These are phyloP conservation scores for Lasius fuliginosus DNA, from an alignment of 2,888 invertebrate genomes.

Conservation along the genomic window DNA sequence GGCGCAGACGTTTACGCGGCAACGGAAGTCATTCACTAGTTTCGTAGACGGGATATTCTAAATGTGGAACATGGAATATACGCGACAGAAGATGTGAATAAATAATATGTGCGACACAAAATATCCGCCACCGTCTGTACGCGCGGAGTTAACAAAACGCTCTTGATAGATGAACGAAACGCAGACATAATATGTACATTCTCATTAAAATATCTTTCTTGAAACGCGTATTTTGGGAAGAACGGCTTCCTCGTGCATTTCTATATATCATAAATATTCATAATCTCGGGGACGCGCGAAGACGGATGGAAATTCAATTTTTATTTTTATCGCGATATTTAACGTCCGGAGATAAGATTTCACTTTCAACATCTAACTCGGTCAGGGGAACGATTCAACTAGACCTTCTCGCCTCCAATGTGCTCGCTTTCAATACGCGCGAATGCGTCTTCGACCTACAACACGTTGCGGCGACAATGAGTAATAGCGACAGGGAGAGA, in stretches of 20 bases:
- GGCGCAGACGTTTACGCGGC: slow-evolving; percentile 53
- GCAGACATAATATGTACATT: not conserved
- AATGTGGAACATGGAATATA: slow-evolving; percentile 69
- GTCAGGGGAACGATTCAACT: slow-evolving; percentile 28
- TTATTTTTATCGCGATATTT: not conserved
- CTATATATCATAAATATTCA: not conserved
- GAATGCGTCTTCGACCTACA: slow-evolving; percentile 43
- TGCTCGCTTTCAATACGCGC: slow-evolving; percentile 22
- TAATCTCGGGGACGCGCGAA: not conserved
- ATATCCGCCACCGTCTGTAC: not conserved
- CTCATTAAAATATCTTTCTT: not conserved
- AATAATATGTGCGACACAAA: slow-evolving; percentile 61
- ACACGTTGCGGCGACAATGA: slow-evolving; percentile 35
- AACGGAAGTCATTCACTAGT: slow-evolving; percentile 74
- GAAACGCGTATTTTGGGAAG: not conserved
- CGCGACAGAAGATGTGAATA: slow-evolving; percentile 65
- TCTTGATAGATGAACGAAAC: slow-evolving; percentile 13
- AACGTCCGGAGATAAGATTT: not conserved
- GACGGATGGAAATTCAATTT: not conserved
- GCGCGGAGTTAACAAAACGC: slow-evolving; percentile 14
- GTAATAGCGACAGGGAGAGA: slow-evolving; percentile 46
- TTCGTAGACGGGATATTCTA: slow-evolving; percentile 71
- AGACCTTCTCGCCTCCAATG: slow-evolving; percentile 19
- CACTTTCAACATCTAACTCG: slow-evolving; percentile 28
- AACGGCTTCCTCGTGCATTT: not conserved